Evolutionary conservation across 2,113 vertebrate species (phyloP).

Genomic region (Orientallactaga bullata): DNA sequence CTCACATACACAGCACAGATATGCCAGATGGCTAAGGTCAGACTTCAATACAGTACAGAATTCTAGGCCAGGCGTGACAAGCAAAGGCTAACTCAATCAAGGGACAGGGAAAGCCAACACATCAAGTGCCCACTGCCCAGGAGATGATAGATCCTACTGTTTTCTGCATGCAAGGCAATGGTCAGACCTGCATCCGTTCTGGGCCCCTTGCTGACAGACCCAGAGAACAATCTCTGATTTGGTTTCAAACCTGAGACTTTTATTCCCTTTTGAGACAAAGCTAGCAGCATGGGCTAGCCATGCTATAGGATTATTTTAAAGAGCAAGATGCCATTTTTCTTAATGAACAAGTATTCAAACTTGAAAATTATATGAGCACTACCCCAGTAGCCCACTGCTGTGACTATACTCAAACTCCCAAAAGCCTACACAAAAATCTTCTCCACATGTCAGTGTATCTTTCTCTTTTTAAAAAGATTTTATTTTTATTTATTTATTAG

Average conservation of each 20-base stretch:
- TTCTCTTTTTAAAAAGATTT: too few relatives aligned
- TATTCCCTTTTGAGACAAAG: conserved; percentile 82
- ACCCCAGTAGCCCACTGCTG: conserved; percentile 56
- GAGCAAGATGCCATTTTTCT: conserved; percentile 77
- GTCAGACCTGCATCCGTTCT: conserved; percentile 38
- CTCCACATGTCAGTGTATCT: conserved; percentile 70
- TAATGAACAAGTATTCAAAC: conserved; percentile 82
- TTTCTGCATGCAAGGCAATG: conserved; percentile 74
- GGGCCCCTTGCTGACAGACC: conserved; percentile 52
- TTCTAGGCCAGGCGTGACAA: conserved; percentile 66
- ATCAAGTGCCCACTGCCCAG: conserved; percentile 71
- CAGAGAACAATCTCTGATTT: conserved; percentile 1
- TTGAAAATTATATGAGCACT: conserved; percentile 81
- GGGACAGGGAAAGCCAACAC: conserved; percentile 69
- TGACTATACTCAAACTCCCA: conserved; percentile 64
- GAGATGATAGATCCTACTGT: conserved; percentile 58
- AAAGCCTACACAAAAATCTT: conserved; percentile 71
- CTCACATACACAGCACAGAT: conserved; percentile 75
- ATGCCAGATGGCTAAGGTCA: conserved; percentile 63
- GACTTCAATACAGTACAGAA: conserved; percentile 72
- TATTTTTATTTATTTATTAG: too few relatives aligned
- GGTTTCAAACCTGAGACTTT: conserved; percentile 75
- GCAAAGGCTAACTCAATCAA: conserved; percentile 74
- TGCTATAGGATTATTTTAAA: conserved; percentile 76
- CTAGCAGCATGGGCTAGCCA: conserved; percentile 47